A percentile compares a stretch with the other conserved stretches of the same genome.
Evolutionary conservation across 2,113 vertebrate species (phyloP).

Genomic region (Ursus arctos): DNA sequence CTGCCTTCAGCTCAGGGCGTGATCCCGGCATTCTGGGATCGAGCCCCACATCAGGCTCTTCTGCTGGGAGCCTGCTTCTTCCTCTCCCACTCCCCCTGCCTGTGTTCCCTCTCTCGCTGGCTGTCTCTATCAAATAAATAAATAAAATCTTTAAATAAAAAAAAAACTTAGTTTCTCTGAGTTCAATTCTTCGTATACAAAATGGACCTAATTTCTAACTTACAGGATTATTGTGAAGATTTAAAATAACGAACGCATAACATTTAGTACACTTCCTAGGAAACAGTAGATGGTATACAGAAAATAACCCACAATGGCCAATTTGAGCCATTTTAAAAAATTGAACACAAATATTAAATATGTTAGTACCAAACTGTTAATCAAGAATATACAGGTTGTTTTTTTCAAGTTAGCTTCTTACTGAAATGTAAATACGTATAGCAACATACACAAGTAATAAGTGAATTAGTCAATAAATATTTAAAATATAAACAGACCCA

Average conservation of each 20-base stretch:
- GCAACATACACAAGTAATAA: background rate
- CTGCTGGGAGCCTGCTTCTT: too few species aligned
- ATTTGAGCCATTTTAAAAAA: background rate
- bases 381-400: background rate
- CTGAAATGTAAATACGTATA: background rate
- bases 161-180: background rate
- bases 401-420: conserved; percentile 23
- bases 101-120: too few species aligned
- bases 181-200: background rate
- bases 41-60: too few species aligned
- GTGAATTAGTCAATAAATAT: background rate
- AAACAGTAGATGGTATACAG: background rate
- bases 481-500: background rate
- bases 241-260: background rate
- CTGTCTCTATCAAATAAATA: too few species aligned
- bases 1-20: too few species aligned
- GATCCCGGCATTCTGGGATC: too few species aligned
- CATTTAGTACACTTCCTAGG: background rate
- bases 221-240: background rate
- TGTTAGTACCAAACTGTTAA: background rate
- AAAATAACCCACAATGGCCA: background rate
- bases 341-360: conserved; percentile 18
- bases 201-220: background rate
- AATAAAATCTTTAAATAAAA: too few species aligned
- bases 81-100: too few species aligned